Evolutionary conservation across 2,113 vertebrate species (phyloP).

Genomic region (zebrafish (Danio rerio)): DNA sequence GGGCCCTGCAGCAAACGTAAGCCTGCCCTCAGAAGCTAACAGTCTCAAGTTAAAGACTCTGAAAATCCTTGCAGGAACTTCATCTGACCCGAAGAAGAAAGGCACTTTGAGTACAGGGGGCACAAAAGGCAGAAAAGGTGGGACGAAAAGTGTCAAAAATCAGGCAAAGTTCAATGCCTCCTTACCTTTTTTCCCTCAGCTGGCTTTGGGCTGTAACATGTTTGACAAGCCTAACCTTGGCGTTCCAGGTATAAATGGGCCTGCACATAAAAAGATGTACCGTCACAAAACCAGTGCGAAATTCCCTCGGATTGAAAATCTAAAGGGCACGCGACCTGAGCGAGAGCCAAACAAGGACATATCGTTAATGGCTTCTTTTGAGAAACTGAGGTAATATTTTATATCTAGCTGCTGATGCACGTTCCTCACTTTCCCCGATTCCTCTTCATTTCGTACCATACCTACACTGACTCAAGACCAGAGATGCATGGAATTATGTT

Average conservation of each 20-base stretch:
- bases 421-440: slow-evolving; percentile 72
- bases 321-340: slow-evolving; percentile 92
- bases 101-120: slow-evolving; percentile 76
- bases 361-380: slow-evolving; percentile 94
- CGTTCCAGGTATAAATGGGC: slow-evolving; percentile 90
- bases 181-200: slow-evolving; percentile 84
- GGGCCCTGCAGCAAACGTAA: slow-evolving; percentile 88
- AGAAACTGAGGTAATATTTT: slow-evolving; percentile 99
- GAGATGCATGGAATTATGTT: slow-evolving; percentile 93
- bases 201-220: slow-evolving; percentile 83
- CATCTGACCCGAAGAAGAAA: slow-evolving; percentile 95
- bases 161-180: slow-evolving; percentile 83
- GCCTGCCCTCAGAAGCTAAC: slow-evolving; percentile 91
- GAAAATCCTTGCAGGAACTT: slow-evolving; percentile 95
- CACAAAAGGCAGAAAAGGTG: slow-evolving; percentile 86
- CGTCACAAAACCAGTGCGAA: slow-evolving; percentile 99
- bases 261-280: slow-evolving; percentile 99
- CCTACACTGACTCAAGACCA: slow-evolving; percentile 84
- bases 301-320: slow-evolving; percentile 93
- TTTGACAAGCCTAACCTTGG: slow-evolving; percentile 96
- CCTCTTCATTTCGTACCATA: slow-evolving; percentile 73
- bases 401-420: slow-evolving; percentile 90
- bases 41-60: slow-evolving; percentile 98
- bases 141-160: slow-evolving; percentile 88
- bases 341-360: slow-evolving; percentile 94